Evolutionary conservation across 1,140 invertebrate species (phyloP).

Genomic region (Trissolcus basalis): DNA sequence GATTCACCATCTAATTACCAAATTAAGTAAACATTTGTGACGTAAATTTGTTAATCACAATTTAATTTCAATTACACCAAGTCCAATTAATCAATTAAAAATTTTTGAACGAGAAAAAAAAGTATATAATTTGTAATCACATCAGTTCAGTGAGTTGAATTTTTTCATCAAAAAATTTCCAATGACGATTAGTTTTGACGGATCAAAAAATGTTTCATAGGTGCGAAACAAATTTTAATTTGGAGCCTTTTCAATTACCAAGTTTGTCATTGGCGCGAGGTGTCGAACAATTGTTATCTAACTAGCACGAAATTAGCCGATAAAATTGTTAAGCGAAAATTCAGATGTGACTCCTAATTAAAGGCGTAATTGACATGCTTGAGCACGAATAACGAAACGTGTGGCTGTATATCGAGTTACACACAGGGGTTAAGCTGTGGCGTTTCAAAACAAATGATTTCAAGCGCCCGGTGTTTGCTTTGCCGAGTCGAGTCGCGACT

Average conservation of each 20-base stretch:
- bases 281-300: slow-evolving; percentile 35
- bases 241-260: background rate
- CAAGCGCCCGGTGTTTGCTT: slow-evolving; percentile 40
- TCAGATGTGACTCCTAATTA: slow-evolving; percentile 43
- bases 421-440: slow-evolving; percentile 29
- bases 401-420: slow-evolving; percentile 39
- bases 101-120: too few species aligned
- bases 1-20: too few species aligned
- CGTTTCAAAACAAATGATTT: slow-evolving; percentile 57
- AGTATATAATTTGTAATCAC: background rate
- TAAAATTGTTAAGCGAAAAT: slow-evolving; percentile 27
- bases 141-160: background rate
- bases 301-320: slow-evolving; percentile 38
- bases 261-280: slow-evolving; percentile 7
- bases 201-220: background rate
- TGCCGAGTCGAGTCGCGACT: slow-evolving; percentile 45
- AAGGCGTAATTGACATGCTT: slow-evolving; percentile 42
- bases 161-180: too few species aligned
- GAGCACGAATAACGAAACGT: slow-evolving; percentile 41
- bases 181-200: too few species aligned
- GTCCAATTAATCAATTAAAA: too few species aligned
- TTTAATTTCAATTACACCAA: too few species aligned
- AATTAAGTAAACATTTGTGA: too few species aligned
- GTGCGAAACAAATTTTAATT: background rate
- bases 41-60: too few species aligned